Conservation (phyloP, 1,140 invertebrate species). For the Drosophila busckii region DNA sequence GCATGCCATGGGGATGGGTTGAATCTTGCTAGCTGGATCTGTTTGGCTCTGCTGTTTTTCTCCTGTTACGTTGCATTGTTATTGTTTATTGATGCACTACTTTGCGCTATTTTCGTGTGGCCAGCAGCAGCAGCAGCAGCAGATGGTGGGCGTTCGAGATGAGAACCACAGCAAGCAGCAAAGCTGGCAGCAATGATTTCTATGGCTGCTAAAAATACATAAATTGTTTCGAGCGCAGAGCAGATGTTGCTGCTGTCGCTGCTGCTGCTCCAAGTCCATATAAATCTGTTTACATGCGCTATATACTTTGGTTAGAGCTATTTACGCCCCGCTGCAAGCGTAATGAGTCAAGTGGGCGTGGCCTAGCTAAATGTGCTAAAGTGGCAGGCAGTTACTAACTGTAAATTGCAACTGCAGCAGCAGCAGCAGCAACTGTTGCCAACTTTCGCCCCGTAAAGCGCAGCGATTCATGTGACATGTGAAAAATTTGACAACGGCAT, state of each 20-base stretch:
- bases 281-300: background rate
- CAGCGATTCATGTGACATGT: slow-evolving; percentile 20
- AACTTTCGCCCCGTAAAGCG: slow-evolving; percentile 40
- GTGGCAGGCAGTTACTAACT: slow-evolving; percentile 39
- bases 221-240: slow-evolving; percentile 32
- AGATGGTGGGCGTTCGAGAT: slow-evolving; percentile 54
- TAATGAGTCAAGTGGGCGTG: slow-evolving; percentile 29
- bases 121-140: slow-evolving; percentile 29
- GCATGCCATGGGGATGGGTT: slow-evolving; percentile 7
- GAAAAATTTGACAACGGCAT: slow-evolving; percentile 36
- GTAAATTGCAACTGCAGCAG: slow-evolving; percentile 7
- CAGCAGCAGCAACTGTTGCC: slow-evolving; percentile 15
- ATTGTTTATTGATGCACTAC: slow-evolving; percentile 77
- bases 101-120: slow-evolving; percentile 74
- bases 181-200: slow-evolving; percentile 10
- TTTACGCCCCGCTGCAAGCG: slow-evolving; percentile 14
- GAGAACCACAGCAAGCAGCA: slow-evolving; percentile 20
- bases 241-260: slow-evolving; percentile 26
- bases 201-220: slow-evolving; percentile 37
- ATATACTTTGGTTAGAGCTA: slow-evolving; percentile 1
- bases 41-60: slow-evolving; percentile 32
- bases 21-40: background rate
- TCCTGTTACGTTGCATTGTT: slow-evolving; percentile 67
- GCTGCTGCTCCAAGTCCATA: background rate
- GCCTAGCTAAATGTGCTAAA: slow-evolving; percentile 32